A percentile compares a stretch with the other conserved stretches of the same genome.
phyloP scores from a whole-genome alignment of 1,140 invertebrate species.

The Drosophila biarmipes region DNA sequence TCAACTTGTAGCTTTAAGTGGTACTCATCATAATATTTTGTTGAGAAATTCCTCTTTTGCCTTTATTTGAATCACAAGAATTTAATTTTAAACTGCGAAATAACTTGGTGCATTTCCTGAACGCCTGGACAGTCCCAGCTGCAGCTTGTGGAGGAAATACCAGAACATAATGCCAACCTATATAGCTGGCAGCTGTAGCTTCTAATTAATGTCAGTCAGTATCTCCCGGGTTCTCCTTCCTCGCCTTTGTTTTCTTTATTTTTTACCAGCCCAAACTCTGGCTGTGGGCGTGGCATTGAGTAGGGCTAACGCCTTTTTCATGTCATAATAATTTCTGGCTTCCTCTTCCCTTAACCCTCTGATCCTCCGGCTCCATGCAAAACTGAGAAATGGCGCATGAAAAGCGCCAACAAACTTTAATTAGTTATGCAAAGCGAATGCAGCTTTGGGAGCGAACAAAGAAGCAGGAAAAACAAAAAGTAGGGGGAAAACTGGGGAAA shows the following conservation, averaged over 20 bases:
- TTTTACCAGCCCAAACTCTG: slow-evolving; percentile 12
- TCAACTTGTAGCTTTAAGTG: not conserved
- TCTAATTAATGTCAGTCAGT: slow-evolving; percentile 59
- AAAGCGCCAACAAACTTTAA: slow-evolving; percentile 73
- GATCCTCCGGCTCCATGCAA: slow-evolving; percentile 26
- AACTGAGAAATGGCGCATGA: slow-evolving; percentile 68
- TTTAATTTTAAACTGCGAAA: slow-evolving; percentile 1
- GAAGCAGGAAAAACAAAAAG: slow-evolving; percentile 31
- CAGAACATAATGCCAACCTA: slow-evolving; percentile 47
- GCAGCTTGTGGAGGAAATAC: slow-evolving; percentile 11
- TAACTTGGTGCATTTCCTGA: not conserved
- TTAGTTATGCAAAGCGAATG: slow-evolving; percentile 77
- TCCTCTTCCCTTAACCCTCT: slow-evolving; percentile 22
- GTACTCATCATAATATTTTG: not conserved
- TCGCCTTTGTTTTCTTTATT: not conserved
- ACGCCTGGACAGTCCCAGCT: slow-evolving; percentile 9
- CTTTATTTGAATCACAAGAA: not conserved
- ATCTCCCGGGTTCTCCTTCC: slow-evolving; percentile 15
- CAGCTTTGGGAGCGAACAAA: slow-evolving; percentile 53
- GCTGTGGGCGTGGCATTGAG: slow-evolving; percentile 12
- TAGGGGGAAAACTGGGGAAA: slow-evolving; percentile 42
- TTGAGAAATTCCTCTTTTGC: not conserved
- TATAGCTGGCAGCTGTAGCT: slow-evolving; percentile 60
- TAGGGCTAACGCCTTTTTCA: slow-evolving; percentile 65
- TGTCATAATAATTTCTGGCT: slow-evolving; percentile 73